phyloP scores from a whole-genome alignment of 1,140 invertebrate genomes.

The Cataglyphis hispanica region DNA sequence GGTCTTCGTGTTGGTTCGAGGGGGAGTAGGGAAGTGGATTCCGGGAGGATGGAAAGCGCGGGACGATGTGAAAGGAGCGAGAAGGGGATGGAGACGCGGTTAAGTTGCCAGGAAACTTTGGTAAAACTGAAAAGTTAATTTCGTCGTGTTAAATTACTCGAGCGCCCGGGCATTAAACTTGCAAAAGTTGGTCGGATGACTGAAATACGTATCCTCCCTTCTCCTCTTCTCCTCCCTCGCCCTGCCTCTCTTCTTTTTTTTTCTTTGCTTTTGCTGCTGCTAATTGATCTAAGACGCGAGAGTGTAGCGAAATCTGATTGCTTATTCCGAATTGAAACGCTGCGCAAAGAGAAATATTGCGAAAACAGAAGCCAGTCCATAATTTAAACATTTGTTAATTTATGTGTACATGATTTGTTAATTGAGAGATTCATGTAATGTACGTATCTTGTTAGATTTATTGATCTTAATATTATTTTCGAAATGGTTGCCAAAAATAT shows the following conservation, averaged over 20 bases:
- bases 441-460: not conserved
- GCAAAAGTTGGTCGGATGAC: slow-evolving; percentile 84
- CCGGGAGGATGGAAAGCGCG: slow-evolving; percentile 54
- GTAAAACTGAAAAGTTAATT: slow-evolving; percentile 86
- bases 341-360: not conserved
- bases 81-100: slow-evolving; percentile 75
- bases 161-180: slow-evolving; percentile 85
- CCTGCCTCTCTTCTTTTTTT: not conserved
- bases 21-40: slow-evolving; percentile 53
- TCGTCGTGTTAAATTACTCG: slow-evolving; percentile 86
- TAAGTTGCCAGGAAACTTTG: slow-evolving; percentile 84
- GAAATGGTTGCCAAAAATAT: not conserved
- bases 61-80: slow-evolving; percentile 61
- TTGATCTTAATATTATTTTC: not conserved
- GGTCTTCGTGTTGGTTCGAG: slow-evolving; percentile 67
- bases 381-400: slow-evolving; percentile 12
- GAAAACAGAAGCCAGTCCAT: not conserved
- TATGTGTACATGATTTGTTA: no score
- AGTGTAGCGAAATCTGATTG: slow-evolving; percentile 44
- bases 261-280: slow-evolving; percentile 26
- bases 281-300: slow-evolving; percentile 54
- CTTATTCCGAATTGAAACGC: not conserved
- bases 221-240: slow-evolving; percentile 58
- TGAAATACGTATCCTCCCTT: slow-evolving; percentile 82
- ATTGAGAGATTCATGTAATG: no score